phyloP scores from a whole-genome alignment of 2,888 invertebrate genomes.

The Altica lythri region DNA sequence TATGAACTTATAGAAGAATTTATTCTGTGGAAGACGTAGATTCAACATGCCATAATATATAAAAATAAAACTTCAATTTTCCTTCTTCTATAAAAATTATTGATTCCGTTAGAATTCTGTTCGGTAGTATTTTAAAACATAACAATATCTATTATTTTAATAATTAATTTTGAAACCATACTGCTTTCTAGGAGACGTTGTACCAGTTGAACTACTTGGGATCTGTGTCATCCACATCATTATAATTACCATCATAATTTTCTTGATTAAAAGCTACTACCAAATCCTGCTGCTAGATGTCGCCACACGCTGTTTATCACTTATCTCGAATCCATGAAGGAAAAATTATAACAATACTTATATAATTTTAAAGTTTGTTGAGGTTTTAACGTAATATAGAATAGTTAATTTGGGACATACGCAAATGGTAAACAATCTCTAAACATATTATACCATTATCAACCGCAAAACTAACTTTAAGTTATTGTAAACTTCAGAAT shows the following conservation, averaged over 20 bases:
- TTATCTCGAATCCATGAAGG: background rate
- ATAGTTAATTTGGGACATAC: no score
- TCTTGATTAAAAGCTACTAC: no score
- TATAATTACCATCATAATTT: no score
- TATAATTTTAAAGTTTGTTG: no score
- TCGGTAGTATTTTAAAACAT: no score
- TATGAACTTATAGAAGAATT: slow-evolving; percentile 16
- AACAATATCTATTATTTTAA: background rate
- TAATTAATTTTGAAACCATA: background rate
- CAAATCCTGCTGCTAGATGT: no score
- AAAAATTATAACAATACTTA: background rate
- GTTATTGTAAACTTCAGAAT: slow-evolving; percentile 20
- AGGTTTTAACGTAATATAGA: no score
- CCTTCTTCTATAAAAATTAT: slow-evolving; percentile 2
- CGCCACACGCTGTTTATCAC: background rate
- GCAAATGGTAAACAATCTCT: no score
- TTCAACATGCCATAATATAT: slow-evolving; percentile 13
- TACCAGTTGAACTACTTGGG: background rate
- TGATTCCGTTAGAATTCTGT: no score
- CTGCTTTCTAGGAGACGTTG: background rate
- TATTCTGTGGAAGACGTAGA: slow-evolving; percentile 7
- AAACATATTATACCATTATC: slow-evolving; percentile 21
- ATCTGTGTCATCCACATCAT: background rate
- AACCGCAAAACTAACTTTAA: slow-evolving; percentile 8
- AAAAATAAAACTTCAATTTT: slow-evolving; percentile 3